phyloP scores from a whole-genome alignment of 1,140 invertebrate genomes.

The Tetragonula clypearis region DNA sequence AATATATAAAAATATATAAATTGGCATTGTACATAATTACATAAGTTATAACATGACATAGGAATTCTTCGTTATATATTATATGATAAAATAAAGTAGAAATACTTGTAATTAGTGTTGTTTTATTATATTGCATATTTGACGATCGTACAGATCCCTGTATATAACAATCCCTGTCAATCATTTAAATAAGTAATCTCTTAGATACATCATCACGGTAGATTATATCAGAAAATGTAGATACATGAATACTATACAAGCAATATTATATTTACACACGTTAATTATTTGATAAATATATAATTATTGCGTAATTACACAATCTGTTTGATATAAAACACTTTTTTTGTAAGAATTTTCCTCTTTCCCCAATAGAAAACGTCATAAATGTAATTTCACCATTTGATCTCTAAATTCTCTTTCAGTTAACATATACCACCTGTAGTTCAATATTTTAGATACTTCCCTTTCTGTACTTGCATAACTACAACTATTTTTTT shows the following conservation, averaged over 20 bases:
- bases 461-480: constrained; percentile 87
- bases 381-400: constrained; percentile 71
- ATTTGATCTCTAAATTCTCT: constrained; percentile 85
- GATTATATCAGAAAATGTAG: constrained; percentile 8
- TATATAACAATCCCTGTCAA: constrained; percentile 53
- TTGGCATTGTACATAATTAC: constrained; percentile 57
- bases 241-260: constrained; percentile 7
- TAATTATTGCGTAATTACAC: background rate
- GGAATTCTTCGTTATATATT: constrained; percentile 14
- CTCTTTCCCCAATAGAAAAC: background rate
- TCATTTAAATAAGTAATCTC: background rate
- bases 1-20: constrained; percentile 31
- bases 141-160: background rate
- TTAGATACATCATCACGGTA: constrained; percentile 43
- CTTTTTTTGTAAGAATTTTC: background rate
- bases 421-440: constrained; percentile 89
- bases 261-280: background rate
- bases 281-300: constrained; percentile 1
- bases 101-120: background rate
- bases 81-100: constrained; percentile 47
- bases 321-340: constrained; percentile 19
- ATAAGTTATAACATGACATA: constrained; percentile 45
- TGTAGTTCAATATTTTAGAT: constrained; percentile 85
- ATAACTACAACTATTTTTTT: constrained; percentile 84
- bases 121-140: constrained; percentile 46